Conservation (phyloP, 2,113 vertebrate genomes). For the Grammomys surdaster region DNA sequence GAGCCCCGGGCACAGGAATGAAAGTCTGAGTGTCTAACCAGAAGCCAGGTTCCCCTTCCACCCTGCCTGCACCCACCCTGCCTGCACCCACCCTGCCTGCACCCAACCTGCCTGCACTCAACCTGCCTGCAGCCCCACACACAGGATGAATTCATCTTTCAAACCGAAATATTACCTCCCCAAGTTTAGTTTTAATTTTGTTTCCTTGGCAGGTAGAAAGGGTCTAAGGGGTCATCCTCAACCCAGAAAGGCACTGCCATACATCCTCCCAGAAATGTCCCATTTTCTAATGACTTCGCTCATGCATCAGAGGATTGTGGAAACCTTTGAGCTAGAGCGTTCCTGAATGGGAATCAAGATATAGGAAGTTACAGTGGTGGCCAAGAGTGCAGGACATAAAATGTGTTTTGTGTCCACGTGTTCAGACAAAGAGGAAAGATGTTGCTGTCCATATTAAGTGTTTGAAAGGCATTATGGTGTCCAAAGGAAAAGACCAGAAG, state of each 20-base stretch:
- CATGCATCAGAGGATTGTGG: not conserved
- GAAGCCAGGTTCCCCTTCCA: not conserved
- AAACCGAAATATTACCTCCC: not conserved
- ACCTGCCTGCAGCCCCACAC: not conserved
- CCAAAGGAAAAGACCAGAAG: not conserved
- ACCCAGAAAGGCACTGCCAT: not conserved
- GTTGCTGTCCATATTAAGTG: no score
- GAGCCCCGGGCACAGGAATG: not conserved
- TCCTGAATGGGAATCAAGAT: not conserved
- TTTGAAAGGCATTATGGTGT: not conserved
- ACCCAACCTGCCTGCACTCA: no score
- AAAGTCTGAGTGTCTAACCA: not conserved
- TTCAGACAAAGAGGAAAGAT: not conserved
- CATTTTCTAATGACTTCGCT: not conserved
- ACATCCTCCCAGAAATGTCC: fast-evolving
- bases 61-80: not conserved
- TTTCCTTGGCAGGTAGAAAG: not conserved
- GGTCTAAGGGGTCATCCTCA: not conserved
- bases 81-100: no score
- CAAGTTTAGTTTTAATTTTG: not conserved
- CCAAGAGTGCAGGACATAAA: not conserved
- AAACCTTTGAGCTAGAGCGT: not conserved
- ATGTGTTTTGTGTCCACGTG: not conserved
- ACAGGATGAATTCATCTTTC: not conserved
- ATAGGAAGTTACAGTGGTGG: not conserved